Evolutionary conservation across 2,888 invertebrate genomes (phyloP), one percentile per base, ranked within the genome.

Genomic region (Conchocele bisecta): DNA sequence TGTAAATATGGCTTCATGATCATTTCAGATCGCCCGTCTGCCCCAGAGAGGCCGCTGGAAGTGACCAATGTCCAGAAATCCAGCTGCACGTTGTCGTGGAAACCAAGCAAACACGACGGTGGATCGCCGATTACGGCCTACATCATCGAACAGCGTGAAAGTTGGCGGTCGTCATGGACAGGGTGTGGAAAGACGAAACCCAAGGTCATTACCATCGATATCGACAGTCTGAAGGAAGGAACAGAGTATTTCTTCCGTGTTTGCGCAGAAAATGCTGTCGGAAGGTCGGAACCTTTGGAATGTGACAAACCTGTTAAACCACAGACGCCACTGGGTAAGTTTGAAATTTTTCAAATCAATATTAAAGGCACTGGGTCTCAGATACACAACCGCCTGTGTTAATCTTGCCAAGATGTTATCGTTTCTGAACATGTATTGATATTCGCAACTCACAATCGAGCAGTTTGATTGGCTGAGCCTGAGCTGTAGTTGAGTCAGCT

Each of bases 171-270:
- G 15, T 77, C 82, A 41, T 89, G 85, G 84, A 67, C 79, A 17
- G 79, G 80, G 35, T 79, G 80, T n/a, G 83, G 82, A 41, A 80
- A 82, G 29, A 83, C 86, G 17, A 97, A 97, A 91, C 63, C 81
- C 15, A 69, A 81, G 39, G 75, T 64, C 22, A 67, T 74, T 41
- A 84, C 83, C 9, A 73, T 75, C 46, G 74, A 61, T 61, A 83
- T 86, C 6, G 68, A 75, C 6, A 94, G 94, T 88, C 92, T 97
- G 71, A 94, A 94, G 82, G 95, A 95, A 89, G 95, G 96, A 86
- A 93, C 94, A 50, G 95, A 96, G 84, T 98, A 97, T 89, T 94
- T 95, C 92, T 97, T 97, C 93, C 93, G 97, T 75, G 94, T 98
- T 22, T 94, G 95, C 87, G 97, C 97, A 0, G 94, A 94, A 81